Evolutionary conservation across 2,797 vertebrate species (phyloP), one percentile per base, ranked within the genome.

Genomic region (Gephyroberyx darwinii): DNA sequence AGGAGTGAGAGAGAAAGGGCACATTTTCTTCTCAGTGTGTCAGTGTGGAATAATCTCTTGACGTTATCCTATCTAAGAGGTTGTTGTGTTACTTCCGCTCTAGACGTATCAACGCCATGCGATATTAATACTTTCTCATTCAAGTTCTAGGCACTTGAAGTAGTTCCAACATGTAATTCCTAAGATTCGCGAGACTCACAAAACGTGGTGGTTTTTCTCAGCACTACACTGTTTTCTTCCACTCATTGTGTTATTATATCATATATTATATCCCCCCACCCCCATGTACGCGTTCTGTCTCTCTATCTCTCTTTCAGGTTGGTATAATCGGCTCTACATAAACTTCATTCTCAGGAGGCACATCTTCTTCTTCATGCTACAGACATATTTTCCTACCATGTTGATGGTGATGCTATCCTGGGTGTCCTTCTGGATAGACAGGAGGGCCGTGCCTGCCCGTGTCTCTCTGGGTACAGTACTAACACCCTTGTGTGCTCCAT

Each of bases 351-450:
- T 98, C 56, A 94, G 95, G 80, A 94, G 96, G 83, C 95, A 96
- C 61, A 96, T 97, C 84, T 97, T 99, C 93, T 98, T 98, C 92
- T 98, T 98, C 84, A 91, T 97, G 92, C 94, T 98, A n/a, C 96
- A 98, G 89, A 96, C 95, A 6, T 98, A 96, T 82, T 97, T 98
- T 80, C 96, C 95, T 41, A 96, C 96, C 71, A 96, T 96, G 95
- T 86, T 98, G 81, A 97, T 98, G 96, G 96, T 97, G 86, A 95
- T 98, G 95, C 89, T 98, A 58, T 98, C 94, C 5, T 96, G 96
- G 95, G 95, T 98, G 77, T 98, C 96, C n/a, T 97, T 98, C 89
- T 98, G 96, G 96, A 97, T 97, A 71, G 96, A 97, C 86, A 91
- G 93, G 89, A 94, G 96, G 90, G 96, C 96, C 0, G 96, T 96